These are phyloP conservation scores for Leptinotarsa undecemlineata DNA, from an alignment of 1,140 invertebrate genomes.

Conservation along the genomic window DNA sequence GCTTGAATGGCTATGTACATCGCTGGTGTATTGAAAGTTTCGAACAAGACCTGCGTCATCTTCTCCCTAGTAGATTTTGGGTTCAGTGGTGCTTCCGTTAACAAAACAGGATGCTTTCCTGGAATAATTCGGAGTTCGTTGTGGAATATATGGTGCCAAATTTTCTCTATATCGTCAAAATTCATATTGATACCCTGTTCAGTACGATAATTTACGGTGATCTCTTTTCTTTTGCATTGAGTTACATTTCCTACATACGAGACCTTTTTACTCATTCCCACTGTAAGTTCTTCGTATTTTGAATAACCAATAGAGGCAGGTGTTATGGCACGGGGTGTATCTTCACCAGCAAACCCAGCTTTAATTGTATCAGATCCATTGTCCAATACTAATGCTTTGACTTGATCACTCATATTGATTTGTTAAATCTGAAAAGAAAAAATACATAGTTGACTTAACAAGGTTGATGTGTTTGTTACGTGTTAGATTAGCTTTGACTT, in stretches of 20 bases:
- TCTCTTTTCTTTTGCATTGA: slow-evolving; percentile 88
- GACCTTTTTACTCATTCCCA: slow-evolving; percentile 91
- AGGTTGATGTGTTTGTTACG: no score
- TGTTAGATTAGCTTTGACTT: slow-evolving; percentile 78
- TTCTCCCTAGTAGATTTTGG: slow-evolving; percentile 85
- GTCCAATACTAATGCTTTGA: slow-evolving; percentile 84
- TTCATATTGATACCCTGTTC: slow-evolving; percentile 95
- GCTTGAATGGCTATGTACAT: slow-evolving; percentile 91
- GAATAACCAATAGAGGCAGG: slow-evolving; percentile 91
- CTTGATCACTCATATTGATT: slow-evolving; percentile 85
- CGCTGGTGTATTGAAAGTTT: slow-evolving; percentile 80
- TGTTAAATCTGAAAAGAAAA: slow-evolving; percentile 57
- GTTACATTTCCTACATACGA: slow-evolving; percentile 90
- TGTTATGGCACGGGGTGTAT: slow-evolving; percentile 92
- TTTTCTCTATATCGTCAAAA: slow-evolving; percentile 98
- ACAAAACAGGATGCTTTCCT: slow-evolving; percentile 88
- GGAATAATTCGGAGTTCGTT: slow-evolving; percentile 93
- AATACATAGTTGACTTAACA: slow-evolving; percentile 10
- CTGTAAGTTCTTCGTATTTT: slow-evolving; percentile 87
- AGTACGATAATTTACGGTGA: slow-evolving; percentile 91
- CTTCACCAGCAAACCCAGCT: slow-evolving; percentile 95
- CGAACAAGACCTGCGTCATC: slow-evolving; percentile 79
- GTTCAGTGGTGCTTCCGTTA: slow-evolving; percentile 92
- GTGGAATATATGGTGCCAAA: slow-evolving; percentile 96
- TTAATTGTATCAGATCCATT: slow-evolving; percentile 97